Evolutionary conservation across 2,888 invertebrate genomes (phyloP).

Genomic region (Octonoba sinensis): DNA sequence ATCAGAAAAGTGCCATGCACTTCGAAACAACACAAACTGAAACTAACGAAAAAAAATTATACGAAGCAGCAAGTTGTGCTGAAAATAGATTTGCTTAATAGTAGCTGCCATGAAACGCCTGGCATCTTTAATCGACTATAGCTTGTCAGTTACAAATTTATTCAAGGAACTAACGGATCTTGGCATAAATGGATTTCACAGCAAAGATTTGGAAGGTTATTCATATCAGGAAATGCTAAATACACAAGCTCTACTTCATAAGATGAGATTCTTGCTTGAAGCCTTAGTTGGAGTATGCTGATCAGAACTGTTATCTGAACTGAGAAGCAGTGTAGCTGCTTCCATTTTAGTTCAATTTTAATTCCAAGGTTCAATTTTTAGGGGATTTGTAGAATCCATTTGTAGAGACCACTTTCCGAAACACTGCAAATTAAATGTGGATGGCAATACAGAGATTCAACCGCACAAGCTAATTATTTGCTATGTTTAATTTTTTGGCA

Average conservation of each 20-base stretch:
- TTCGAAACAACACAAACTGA: not conserved
- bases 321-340: not conserved
- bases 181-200: not conserved
- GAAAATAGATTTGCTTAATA: not conserved
- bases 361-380: not conserved
- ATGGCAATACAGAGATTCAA: too few relatives aligned
- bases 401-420: too few relatives aligned
- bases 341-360: not conserved
- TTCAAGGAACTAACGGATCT: not conserved
- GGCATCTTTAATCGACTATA: not conserved
- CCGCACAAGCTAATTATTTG: too few relatives aligned
- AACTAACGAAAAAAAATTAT: not conserved
- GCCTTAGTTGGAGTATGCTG: not conserved
- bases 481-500: too few relatives aligned
- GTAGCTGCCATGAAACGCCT: not conserved
- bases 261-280: not conserved
- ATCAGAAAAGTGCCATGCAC: too few relatives aligned
- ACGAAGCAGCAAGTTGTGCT: not conserved
- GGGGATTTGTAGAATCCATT: not conserved
- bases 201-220: not conserved
- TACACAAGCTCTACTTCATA: not conserved
- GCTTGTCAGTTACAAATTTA: not conserved
- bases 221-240: not conserved
- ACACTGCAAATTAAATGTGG: too few relatives aligned
- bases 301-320: not conserved